phyloP scores from a whole-genome alignment of 2,113 vertebrate species.

The Lophochroa leadbeateri region DNA sequence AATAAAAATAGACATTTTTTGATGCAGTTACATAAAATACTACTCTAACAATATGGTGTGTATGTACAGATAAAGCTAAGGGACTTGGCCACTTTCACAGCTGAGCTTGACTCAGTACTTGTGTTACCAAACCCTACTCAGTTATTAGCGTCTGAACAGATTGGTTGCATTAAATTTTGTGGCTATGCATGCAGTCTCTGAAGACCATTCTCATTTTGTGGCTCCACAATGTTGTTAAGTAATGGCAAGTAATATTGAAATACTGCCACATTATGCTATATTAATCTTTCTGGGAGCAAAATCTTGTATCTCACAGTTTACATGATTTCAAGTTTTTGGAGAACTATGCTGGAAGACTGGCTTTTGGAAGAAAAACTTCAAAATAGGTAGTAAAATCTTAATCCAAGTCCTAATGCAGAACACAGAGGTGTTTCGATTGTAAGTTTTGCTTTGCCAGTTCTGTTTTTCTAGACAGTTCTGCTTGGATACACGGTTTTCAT shows the following conservation, averaged over 20 bases:
- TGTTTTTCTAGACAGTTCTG: neutral
- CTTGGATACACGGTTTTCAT: neutral
- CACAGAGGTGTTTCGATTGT: neutral
- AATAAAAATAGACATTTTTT: neutral
- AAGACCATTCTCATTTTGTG: neutral
- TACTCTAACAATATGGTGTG: neutral
- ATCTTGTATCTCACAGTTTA: neutral
- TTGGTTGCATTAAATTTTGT: neutral
- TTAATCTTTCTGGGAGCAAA: neutral
- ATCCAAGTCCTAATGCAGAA: neutral
- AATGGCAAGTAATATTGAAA: neutral
- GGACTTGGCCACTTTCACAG: neutral
- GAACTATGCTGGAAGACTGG: neutral
- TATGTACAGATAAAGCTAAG: neutral
- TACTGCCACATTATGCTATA: neutral
- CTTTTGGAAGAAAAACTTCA: neutral
- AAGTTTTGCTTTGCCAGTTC: neutral
- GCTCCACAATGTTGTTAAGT: neutral
- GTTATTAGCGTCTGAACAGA: neutral
- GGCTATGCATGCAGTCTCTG: neutral
- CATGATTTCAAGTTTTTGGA: neutral
- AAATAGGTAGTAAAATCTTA: neutral
- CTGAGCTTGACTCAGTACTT: neutral
- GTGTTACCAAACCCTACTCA: neutral
- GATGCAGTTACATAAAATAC: neutral